Base-by-base conservation (phyloP, 2,888 invertebrate genomes). In the Mellilla xanthometata region DNA sequence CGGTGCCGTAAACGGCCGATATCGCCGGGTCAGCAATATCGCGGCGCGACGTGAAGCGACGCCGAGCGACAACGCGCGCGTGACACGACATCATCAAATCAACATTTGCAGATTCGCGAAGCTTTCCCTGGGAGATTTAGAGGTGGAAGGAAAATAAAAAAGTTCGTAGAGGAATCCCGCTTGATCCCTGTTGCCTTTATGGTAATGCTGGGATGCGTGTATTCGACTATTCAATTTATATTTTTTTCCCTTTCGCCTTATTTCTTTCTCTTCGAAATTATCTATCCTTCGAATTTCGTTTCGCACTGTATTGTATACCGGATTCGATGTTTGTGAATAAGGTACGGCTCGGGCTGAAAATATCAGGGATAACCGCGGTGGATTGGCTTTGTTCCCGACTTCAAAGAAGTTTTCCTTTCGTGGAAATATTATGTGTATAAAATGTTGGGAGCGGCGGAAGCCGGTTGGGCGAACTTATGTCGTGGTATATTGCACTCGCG, bases 51-150 rank as follows among this genome's bases (percentile, higher is more conserved):
- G 32, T 2, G 29, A 26, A 8, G 19, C 40, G 31, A 42, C 39
- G 30, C 42, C 54, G 50, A 57, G 56, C 55, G 59, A 8, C 39
- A 31, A 62, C 63, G 65, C 67, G 7, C n/a, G 8, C 39, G 62
- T 56, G 65, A 65, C 71, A 60, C 67, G 63, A 68, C 72, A 89
- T 90, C 89, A 90, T 90, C 90, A 90, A 90, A 90, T 90, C 89
- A 90, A 84, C 89, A 90, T 90, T 89, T 89, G 88, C 89, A 90
- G 90, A 90, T 90, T 90, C 85, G 81, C 90, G 86, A 77, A 84
- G 87, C 86, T 88, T 88, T 88, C 79, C 77, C 77, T 71, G 76
- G 68, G 84, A 88, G 89, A 89, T 89, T 88, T 89, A 89, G 88
- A 88, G 87, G 88, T 88, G 83, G 87, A 84, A 85, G 85, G 87